Conservation (phyloP, 2,888 invertebrate genomes). For the Lasioglossum pauxillum region DNA sequence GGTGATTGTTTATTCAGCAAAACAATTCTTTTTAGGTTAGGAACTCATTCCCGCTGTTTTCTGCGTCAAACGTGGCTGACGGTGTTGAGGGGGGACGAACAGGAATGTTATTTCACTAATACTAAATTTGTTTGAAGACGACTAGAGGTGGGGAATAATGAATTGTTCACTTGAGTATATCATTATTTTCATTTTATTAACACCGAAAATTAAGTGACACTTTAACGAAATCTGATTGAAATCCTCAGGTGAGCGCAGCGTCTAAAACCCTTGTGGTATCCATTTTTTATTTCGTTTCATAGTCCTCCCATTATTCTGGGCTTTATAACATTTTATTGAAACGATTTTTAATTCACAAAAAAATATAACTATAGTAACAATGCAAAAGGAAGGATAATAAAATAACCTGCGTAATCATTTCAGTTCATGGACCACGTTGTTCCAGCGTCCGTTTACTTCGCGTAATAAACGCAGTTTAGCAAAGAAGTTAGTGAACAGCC, state of each 20-base stretch:
- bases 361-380: too few relatives aligned
- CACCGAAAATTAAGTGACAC: neutral
- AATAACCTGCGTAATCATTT: too few relatives aligned
- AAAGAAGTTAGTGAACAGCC: neutral
- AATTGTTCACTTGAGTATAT: neutral
- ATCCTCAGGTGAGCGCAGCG: neutral
- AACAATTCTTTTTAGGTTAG: neutral
- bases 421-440: neutral
- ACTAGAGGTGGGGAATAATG: neutral
- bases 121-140: neutral
- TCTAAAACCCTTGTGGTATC: neutral
- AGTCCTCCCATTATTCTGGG: too few relatives aligned
- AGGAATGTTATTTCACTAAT: neutral
- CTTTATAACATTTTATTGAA: too few relatives aligned
- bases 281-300: neutral
- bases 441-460: neutral
- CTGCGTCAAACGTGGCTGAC: neutral
- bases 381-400: too few relatives aligned
- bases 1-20: neutral
- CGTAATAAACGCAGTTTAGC: neutral
- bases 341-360: too few relatives aligned
- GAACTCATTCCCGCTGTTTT: neutral
- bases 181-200: neutral
- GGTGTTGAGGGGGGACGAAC: neutral
- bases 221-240: neutral